Evolutionary conservation across 2,797 vertebrate genomes (phyloP), one percentile per base, ranked within the genome.

Genomic region (Megalops cyprinoides): DNA sequence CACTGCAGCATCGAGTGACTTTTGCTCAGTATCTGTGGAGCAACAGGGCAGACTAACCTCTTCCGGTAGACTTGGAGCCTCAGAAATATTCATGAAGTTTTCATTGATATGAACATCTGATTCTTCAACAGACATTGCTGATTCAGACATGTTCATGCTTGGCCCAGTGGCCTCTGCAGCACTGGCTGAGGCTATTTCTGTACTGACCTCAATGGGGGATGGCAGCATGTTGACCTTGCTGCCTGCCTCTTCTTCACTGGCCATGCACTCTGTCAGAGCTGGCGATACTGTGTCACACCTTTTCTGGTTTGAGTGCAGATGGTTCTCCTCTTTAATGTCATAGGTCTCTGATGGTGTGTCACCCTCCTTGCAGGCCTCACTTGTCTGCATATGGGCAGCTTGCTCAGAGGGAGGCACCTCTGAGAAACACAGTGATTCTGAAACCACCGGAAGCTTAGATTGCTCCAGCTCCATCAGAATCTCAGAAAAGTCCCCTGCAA

Each of bases 301-400:
- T 83, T 83, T 83, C 83, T 77, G 81, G 92, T 49, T 55, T 60
- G 49, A 60, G 51, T 0, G 86, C 23, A 88, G 87, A 85, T 94
- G 92, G 81, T 91, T 87, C 85, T 95, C 94, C 79, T 93, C 89
- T 87, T 95, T 94, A 83, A 94, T 92, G 0, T 93, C 91, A 86
- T 90, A 92, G 9, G 88, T 67, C 78, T 94, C 90, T 69, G 82
- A 60, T 76, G 89, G 88, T 86, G 82, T 91, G 77, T 85, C 86
- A 76, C 87, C 82, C 55, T 49, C 65, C 2, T 55, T 78, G 42
- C 49, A 67, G 51, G 31, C 83, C 37, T 82, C 60, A n/a, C 58
- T 82, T 73, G 34, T 84, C 82, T 90, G 85, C 85, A 81, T 84
- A 79, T 87, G 83, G 76, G 75, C 9, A 81, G 79, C 25, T 81